Evolutionary conservation across 1,140 invertebrate species (phyloP), one percentile per base, ranked within the genome.

Genomic region (Papilio polyxenes): DNA sequence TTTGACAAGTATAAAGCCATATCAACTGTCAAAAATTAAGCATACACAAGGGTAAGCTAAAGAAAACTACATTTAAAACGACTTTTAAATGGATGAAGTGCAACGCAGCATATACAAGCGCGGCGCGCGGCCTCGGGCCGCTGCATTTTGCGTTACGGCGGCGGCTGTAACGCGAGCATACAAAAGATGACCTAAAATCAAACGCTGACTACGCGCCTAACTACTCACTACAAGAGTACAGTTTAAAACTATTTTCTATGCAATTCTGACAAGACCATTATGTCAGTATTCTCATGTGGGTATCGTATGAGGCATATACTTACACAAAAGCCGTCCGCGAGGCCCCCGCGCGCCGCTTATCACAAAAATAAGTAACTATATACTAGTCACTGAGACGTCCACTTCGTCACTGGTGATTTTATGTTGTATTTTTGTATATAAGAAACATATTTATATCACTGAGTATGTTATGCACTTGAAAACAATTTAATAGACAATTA

Each of bases 281-380:
- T 88, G 75, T 88, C 85, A 85, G 85, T 83, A 82, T 76, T 83
- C 83, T 89, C 82, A 85, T 88, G 87, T 87, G 83, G 75, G 69
- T 85, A 88, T 84, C 86, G 84, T 81, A 89, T 81, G 81, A 62
- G 83, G 77, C 89, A 89, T 91, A 92, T 93, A 93, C 93, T 92
- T 91, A 93, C 91, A 91, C 89, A 91, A 93, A 93, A 93, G 89
- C 89, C 85, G 91, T 90, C 88, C 92, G 92, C 89, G 85, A 91
- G 89, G 90, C 88, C 92, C 91, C 91, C 91, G 91, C 93, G 89
- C 90, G 87, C 89, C 92, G 93, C 91, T 95, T 95, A 95, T 95
- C 94, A 94, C 94, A 94, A 92, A 95, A 95, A 94, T 94, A 95
- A 94, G 93, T 94, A 95, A 94, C 92, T 95, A 94, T 94, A 95